Evolutionary conservation across 2,888 invertebrate genomes (phyloP), one percentile per base, ranked within the genome.

Genomic region (Troglohyphantes excavatus): DNA sequence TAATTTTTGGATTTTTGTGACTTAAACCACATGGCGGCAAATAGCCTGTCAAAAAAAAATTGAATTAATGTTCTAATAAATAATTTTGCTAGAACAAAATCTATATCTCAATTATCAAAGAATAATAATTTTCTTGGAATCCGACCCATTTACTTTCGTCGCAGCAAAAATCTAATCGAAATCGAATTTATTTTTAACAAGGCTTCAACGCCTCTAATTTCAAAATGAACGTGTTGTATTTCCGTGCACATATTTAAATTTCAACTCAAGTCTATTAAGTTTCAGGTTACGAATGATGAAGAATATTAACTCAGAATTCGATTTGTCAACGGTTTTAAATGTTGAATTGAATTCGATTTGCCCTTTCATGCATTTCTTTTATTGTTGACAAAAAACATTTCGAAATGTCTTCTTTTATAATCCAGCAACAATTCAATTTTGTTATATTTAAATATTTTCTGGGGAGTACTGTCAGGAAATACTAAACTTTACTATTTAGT

Each of bases 161-260:
- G 17, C 53, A 53, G n/a, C 3, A 53, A 17, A n/a, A 9, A 53
- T 53, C 17, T 13, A 53, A 53, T n/a, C n/a, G n/a, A 53, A 53
- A 53, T 53, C 5, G 53, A 53, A 53, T 53, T 53, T 53, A 53
- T 53, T 53, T n/a, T 53, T 53, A 53, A 53, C 53, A n/a, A 53
- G n/a, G 13, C 53, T 17, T 53, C 46, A 53, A 53, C 13, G 46
- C 46, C n/a, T 53, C 13, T 53, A 53, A 53, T 53, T 53, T 53
- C n/a, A 53, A 53, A 53, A 53, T n/a, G 53, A n/a, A 53, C n/a
- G 7, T 17, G n/a, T 53, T n/a, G 53, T 13, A 53, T 53, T 53
- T n/a, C 17, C 53, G 5, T n/a, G 53, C 9, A 53, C 5, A n/a
- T 53, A 53, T 53, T 53, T n/a, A 53, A 53, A 53, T 17, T 53